Percentiles rank a stretch among this genome's conserved stretches.
Evolutionary conservation across 2,113 vertebrate species (phyloP).

Genomic region (Ochotona curzoniae): DNA sequence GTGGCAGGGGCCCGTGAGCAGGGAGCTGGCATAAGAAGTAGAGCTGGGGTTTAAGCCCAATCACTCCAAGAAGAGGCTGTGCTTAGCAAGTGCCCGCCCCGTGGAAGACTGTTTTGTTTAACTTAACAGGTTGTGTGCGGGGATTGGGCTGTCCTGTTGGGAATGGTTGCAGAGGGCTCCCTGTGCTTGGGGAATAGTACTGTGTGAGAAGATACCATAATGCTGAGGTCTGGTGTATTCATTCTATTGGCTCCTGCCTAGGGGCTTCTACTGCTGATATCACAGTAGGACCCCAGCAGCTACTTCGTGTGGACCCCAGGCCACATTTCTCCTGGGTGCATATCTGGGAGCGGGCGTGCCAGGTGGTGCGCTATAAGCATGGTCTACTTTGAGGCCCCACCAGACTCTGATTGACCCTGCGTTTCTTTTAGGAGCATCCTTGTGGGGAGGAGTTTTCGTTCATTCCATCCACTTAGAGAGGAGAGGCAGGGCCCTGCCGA

Average conservation of each 20-base stretch:
- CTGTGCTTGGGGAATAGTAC: not conserved
- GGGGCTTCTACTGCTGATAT: not conserved
- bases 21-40: no score
- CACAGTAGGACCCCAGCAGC: not conserved
- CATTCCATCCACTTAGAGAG: not conserved
- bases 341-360: not conserved
- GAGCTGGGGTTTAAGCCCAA: no score
- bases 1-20: no score
- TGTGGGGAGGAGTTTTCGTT: not conserved
- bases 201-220: rapidly evolving
- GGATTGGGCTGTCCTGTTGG: no score
- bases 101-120: not conserved
- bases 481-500: not conserved
- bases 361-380: rapidly evolving
- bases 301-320: not conserved
- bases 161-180: rapidly evolving
- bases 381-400: not conserved
- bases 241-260: not conserved
- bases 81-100: no score
- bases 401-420: no score
- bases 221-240: not conserved
- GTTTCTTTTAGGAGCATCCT: not conserved
- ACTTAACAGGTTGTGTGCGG: not conserved
- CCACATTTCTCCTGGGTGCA: not conserved
- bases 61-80: no score